Base-by-base conservation (phyloP, 2,113 vertebrate genomes). In the Lepisosteus oculatus region DNA sequence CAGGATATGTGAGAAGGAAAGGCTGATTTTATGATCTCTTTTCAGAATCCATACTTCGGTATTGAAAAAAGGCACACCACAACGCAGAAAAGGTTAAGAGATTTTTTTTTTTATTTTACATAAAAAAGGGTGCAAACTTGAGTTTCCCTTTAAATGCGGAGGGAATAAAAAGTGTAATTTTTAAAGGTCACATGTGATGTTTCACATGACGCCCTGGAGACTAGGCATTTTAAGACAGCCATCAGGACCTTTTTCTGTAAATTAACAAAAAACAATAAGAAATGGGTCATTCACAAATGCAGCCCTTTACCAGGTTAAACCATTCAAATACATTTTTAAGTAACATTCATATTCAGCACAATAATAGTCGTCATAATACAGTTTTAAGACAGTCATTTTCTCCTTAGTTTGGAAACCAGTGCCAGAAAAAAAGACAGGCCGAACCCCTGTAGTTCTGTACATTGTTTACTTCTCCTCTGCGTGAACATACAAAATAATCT, bases 121-220 rank as follows among this genome's bases (percentile, higher is more conserved):
- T 94, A 95, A 93, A 95, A 95, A 96, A 93, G 90, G 93, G 91
- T 94, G 94, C 91, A 94, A 93, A 94, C 88, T 85, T 85, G 89
- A 91, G 77, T 86, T 90, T 92, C 89, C 91, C 87, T 90, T 92
- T 88, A 85, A 81, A 81, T 81, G 85, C 87, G 82, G 85, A 87
- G 88, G 90, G 89, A 90, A 88, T 92, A 90, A 86, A 93, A 78
- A 91, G 89, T 88, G 85, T 89, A 92, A 80, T 74, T 91, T 80
- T 83, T 82, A 89, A 92, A 91, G 89, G 82, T 87, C 82, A 91
- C 88, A 89, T 88, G 75, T 88, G 81, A 88, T 87, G 79, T 87
- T 86, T 86, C 88, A 88, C 88, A 90, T 81, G 84, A 89, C 83
- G 89, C 87, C 84, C 84, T 87, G 79, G 82, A 79, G 80, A 86